A percentile compares a stretch with the other conserved stretches of the same genome.
phyloP scores from a whole-genome alignment of 2,888 invertebrate species.

The Trissolcus japonicus region DNA sequence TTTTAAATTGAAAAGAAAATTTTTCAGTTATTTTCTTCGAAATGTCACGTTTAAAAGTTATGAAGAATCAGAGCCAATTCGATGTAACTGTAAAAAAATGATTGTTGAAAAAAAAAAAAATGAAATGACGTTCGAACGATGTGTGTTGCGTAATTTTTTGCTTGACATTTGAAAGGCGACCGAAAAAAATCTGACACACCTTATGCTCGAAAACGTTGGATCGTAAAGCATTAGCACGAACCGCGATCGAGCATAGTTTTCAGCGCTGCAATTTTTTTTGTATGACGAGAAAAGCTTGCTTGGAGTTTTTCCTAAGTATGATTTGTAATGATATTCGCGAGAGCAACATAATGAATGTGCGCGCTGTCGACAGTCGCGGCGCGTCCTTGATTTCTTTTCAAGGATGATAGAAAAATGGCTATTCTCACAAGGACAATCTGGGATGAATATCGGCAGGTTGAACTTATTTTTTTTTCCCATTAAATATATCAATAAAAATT shows the following conservation, averaged over 20 bases:
- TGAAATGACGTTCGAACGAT: neutral
- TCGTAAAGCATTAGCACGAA: slow-evolving; percentile 23
- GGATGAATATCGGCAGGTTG: neutral
- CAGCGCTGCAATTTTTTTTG: slow-evolving; percentile 17
- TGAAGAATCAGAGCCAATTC: too few relatives aligned
- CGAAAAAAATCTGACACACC: slow-evolving; percentile 44
- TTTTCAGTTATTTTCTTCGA: too few relatives aligned
- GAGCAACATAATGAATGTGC: slow-evolving; percentile 23
- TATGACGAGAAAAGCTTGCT: slow-evolving; percentile 22
- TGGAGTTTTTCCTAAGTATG: slow-evolving; percentile 29
- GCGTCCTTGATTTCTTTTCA: slow-evolving; percentile 37
- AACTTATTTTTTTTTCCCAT: too few relatives aligned
- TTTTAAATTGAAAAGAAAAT: too few relatives aligned
- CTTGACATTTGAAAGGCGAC: slow-evolving; percentile 47
- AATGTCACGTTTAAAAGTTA: too few relatives aligned
- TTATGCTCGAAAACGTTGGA: slow-evolving; percentile 24
- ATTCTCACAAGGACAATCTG: slow-evolving; percentile 14
- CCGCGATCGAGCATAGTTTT: slow-evolving; percentile 23
- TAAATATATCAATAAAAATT: too few relatives aligned
- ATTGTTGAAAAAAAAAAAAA: too few relatives aligned
- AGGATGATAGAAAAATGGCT: slow-evolving; percentile 35
- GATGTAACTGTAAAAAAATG: too few relatives aligned
- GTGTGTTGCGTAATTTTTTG: slow-evolving; percentile 48
- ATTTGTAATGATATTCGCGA: slow-evolving; percentile 42
- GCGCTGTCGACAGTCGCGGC: slow-evolving; percentile 14